Conservation (phyloP, 2,113 vertebrate species). For the Ageneiosus marmoratus region DNA sequence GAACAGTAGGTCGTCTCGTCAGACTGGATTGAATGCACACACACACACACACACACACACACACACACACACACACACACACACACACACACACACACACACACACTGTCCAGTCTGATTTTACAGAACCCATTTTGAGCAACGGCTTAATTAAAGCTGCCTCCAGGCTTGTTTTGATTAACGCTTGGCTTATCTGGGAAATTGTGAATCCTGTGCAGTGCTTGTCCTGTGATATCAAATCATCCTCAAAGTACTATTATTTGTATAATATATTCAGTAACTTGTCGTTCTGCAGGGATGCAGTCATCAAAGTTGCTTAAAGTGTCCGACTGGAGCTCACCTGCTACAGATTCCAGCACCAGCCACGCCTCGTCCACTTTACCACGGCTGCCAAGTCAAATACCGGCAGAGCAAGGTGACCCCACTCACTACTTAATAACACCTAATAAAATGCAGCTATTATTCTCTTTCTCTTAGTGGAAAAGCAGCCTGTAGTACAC, state of each 20-base stretch:
- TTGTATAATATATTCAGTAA: background rate
- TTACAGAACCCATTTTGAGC: background rate
- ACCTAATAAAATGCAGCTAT: background rate
- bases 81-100: too few species aligned
- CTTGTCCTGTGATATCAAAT: too few species aligned
- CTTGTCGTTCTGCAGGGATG: constrained; percentile 48
- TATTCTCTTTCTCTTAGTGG: background rate
- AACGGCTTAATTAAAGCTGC: background rate
- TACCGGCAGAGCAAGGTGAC: constrained; percentile 76
- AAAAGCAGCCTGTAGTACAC: background rate
- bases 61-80: too few species aligned
- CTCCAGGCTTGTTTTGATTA: background rate
- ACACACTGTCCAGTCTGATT: constrained; percentile 32
- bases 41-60: too few species aligned
- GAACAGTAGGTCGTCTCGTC: background rate
- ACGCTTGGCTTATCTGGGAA: background rate
- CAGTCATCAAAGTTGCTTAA: constrained; percentile 59
- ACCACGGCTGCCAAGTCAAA: constrained; percentile 70
- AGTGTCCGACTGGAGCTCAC: constrained; percentile 74
- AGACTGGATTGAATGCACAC: constrained; percentile 19
- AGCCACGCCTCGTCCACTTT: constrained; percentile 74
- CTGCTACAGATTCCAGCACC: constrained; percentile 66
- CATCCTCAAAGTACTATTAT: background rate
- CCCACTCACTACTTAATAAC: background rate
- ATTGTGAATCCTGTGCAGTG: background rate